phyloP scores from a whole-genome alignment of 2,888 invertebrate species.

The Petrolisthes manimaculis region DNA sequence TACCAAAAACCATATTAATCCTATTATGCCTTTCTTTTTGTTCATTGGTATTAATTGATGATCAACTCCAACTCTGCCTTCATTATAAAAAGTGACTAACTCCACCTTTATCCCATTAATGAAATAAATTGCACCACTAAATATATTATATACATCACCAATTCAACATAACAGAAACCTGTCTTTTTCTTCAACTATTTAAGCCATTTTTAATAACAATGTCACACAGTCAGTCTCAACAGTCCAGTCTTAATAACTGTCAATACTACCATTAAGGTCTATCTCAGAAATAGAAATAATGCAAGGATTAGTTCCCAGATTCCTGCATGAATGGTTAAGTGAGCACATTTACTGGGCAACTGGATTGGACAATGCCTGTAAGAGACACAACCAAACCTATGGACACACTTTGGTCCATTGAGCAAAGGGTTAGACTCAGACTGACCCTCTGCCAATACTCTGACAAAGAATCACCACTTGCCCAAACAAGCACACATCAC shows the following conservation, averaged over 20 bases:
- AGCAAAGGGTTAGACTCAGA: conserved; percentile 43
- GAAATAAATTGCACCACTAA: no score
- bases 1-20: no score
- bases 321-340: conserved; percentile 9
- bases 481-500: neutral
- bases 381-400: conserved; percentile 35
- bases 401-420: conserved; percentile 45
- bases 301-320: neutral
- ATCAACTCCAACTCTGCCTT: no score
- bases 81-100: no score
- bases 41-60: no score
- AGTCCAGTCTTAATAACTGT: neutral
- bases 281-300: conserved; percentile 19
- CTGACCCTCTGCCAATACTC: conserved; percentile 25
- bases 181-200: no score
- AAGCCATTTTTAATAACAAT: neutral
- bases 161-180: no score
- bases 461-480: conserved; percentile 29
- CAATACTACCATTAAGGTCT: neutral
- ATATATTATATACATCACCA: no score
- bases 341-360: conserved; percentile 29
- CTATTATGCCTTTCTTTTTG: no score
- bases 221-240: neutral
- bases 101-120: no score
- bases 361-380: conserved; percentile 14